Evolutionary conservation across 2,113 vertebrate species (phyloP).

Genomic region (Rhea pennata): DNA sequence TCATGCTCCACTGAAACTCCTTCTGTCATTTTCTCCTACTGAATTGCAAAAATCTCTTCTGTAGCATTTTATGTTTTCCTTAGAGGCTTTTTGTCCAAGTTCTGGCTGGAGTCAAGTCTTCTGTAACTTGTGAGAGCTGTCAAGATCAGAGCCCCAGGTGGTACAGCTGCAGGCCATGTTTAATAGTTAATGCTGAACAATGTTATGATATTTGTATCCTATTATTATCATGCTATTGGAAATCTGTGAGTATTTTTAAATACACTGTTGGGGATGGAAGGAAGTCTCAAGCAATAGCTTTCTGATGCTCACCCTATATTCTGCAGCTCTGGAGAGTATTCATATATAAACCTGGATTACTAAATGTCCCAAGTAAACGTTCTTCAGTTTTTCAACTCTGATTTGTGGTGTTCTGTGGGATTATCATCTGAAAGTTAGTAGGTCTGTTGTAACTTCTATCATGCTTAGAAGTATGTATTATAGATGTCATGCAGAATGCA

Average conservation of each 20-base stretch:
- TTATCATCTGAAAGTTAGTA: background rate
- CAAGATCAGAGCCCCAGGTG: slow-evolving; percentile 57
- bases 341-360: background rate
- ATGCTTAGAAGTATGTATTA: background rate
- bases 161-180: slow-evolving; percentile 58
- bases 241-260: background rate
- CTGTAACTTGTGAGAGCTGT: slow-evolving; percentile 40
- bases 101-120: background rate
- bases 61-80: slow-evolving; percentile 2
- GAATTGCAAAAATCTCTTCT: slow-evolving; percentile 16
- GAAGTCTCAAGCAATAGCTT: background rate
- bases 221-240: slow-evolving; percentile 4
- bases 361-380: background rate
- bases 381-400: background rate
- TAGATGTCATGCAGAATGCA: background rate
- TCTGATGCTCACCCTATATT: background rate
- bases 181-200: slow-evolving; percentile 67
- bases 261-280: background rate
- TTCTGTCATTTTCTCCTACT: background rate
- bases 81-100: slow-evolving; percentile 28
- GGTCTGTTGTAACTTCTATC: background rate
- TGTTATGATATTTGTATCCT: slow-evolving; percentile 46
- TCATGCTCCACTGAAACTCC: background rate
- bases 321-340: background rate
- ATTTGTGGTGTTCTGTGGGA: background rate